phyloP scores from a whole-genome alignment of 2,797 vertebrate genomes.

The Denticeps clupeoides region DNA sequence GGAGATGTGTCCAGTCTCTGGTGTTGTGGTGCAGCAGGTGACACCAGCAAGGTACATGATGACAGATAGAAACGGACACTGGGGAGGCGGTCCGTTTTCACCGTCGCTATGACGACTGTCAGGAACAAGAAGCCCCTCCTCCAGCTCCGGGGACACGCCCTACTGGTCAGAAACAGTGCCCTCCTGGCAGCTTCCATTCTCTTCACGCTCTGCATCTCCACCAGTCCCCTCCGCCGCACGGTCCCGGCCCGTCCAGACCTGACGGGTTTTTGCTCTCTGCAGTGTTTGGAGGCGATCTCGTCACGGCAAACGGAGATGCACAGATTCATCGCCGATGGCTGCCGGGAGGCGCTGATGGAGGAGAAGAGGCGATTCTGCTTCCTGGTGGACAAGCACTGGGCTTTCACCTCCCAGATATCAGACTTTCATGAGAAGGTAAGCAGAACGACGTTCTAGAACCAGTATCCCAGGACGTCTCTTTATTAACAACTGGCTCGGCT shows the following conservation, averaged over 20 bases:
- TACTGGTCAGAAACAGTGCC: background rate
- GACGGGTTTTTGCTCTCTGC: slow-evolving; percentile 9
- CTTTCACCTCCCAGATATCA: slow-evolving; percentile 59
- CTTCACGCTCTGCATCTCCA: too few species aligned
- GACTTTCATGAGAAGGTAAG: slow-evolving; percentile 67
- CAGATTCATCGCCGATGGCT: slow-evolving; percentile 73
- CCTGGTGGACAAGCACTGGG: slow-evolving; percentile 77
- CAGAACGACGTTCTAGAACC: too few species aligned
- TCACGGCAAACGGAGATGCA: slow-evolving; percentile 76
- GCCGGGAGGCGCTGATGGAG: slow-evolving; percentile 72
- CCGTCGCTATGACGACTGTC: slow-evolving; percentile 54
- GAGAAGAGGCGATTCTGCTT: slow-evolving; percentile 83
- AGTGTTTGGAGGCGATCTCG: slow-evolving; percentile 80
- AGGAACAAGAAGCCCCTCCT: too few species aligned
- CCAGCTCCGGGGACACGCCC: too few species aligned
- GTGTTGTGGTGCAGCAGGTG: too few species aligned
- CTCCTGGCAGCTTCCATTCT: background rate
- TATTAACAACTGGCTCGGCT: slow-evolving; percentile 9
- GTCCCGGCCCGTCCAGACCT: too few species aligned
- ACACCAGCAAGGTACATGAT: slow-evolving; percentile 29
- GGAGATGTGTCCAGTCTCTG: too few species aligned
- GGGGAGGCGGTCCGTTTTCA: slow-evolving; percentile 40
- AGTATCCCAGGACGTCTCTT: too few species aligned
- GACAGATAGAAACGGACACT: slow-evolving; percentile 33
- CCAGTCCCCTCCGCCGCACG: too few species aligned